These are phyloP conservation scores for Mus pahari DNA, from an alignment of 2,113 vertebrate genomes.

Conservation along the genomic window DNA sequence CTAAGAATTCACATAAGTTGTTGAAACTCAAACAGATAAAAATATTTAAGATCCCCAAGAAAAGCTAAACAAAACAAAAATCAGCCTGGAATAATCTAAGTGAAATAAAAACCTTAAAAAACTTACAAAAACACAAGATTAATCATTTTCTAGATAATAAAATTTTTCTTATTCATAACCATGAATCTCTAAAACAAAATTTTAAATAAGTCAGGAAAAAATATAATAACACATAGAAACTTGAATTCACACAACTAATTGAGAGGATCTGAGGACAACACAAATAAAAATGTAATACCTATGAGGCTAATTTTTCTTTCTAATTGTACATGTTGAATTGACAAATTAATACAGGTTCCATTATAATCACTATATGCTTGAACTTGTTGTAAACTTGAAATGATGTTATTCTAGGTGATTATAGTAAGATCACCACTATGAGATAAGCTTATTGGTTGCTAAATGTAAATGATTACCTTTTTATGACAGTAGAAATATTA, in stretches of 20 bases:
- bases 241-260: not conserved
- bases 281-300: not conserved
- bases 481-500: not conserved
- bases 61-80: not conserved
- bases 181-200: not conserved
- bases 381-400: not conserved
- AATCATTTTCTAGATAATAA: not conserved
- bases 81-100: not conserved
- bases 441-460: not conserved
- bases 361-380: not conserved
- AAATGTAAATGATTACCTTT: not conserved
- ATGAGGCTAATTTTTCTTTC: not conserved
- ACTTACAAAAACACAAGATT: not conserved
- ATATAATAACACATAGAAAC: not conserved
- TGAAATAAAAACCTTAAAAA: slow-evolving; percentile 12
- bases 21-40: not conserved
- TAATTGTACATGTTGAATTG: not conserved
- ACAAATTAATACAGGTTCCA: not conserved
- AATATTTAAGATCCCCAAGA: not conserved
- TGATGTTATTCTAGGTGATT: not conserved
- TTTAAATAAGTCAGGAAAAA: not conserved
- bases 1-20: not conserved
- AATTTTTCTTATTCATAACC: not conserved
- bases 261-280: not conserved
- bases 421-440: not conserved